Base-by-base conservation (phyloP, 2,888 invertebrate species). In the Tiphia femorata region DNA sequence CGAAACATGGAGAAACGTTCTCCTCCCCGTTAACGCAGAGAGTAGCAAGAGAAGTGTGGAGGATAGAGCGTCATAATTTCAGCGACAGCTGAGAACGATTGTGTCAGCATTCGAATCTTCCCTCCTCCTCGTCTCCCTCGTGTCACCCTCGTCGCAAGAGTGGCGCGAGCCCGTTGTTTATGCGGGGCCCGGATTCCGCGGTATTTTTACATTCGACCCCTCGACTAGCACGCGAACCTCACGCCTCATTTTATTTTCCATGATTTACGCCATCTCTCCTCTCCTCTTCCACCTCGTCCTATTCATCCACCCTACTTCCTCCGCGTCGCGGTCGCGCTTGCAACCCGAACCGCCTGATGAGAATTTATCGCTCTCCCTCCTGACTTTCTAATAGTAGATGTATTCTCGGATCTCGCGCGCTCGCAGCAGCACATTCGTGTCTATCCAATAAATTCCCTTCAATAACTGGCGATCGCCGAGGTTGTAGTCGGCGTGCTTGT, bases 1-100 rank as follows among this genome's bases (percentile, higher is more conserved):
- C n/a, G n/a, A n/a, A n/a, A n/a, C n/a, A n/a, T n/a, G n/a, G n/a
- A n/a, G n/a, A n/a, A n/a, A n/a, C n/a, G n/a, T n/a, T n/a, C n/a
- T n/a, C n/a, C n/a, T n/a, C n/a, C n/a, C n/a, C n/a, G n/a, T n/a
- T n/a, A n/a, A n/a, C n/a, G n/a, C n/a, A n/a, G n/a, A n/a, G n/a
- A n/a, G n/a, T n/a, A n/a, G n/a, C 37, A 33, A 21, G 25, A 20
- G 54, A 44, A 30, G 40, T 40, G n/a, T n/a, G n/a, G n/a, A n/a
- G n/a, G n/a, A n/a, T n/a, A n/a, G n/a, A n/a, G n/a, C n/a, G n/a
- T n/a, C n/a, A n/a, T n/a, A n/a, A n/a, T 33, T 33, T 33, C 8
- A n/a, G 4, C 10, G 33, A 33, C 33, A 33, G 33, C 33, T 14
- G 7, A 8, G 12, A 12, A 33, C 14, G 33, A 33, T 33, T 12